Evolutionary conservation across 2,113 vertebrate species (phyloP).

Genomic region (Ictalurus furcatus): DNA sequence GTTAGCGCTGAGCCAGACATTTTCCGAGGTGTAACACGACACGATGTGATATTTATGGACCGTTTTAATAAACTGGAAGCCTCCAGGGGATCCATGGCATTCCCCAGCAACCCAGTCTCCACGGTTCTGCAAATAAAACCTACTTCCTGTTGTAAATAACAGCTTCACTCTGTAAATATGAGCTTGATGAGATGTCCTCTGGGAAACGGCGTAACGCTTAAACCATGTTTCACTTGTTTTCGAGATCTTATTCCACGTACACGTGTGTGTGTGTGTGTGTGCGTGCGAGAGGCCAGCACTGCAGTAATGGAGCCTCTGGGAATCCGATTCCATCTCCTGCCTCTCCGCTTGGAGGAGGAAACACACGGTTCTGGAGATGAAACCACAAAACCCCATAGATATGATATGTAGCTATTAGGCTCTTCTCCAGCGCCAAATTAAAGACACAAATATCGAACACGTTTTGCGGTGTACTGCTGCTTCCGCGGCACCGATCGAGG

Average conservation of each 20-base stretch:
- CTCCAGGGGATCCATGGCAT: background rate
- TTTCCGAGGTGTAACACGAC: background rate
- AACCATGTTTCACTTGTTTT: background rate
- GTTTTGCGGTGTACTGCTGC: background rate
- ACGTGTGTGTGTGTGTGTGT: background rate
- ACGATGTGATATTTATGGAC: background rate
- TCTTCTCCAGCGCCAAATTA: background rate
- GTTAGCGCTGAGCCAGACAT: background rate
- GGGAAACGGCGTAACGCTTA: background rate
- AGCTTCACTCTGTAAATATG: background rate
- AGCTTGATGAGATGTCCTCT: background rate
- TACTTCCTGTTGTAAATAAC: background rate
- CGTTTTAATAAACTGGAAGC: background rate
- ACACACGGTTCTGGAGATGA: background rate
- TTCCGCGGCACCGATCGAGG: background rate
- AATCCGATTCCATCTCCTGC: background rate
- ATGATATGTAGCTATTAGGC: background rate
- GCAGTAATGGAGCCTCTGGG: conserved; percentile 15
- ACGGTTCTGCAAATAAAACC: background rate
- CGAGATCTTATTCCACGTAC: background rate
- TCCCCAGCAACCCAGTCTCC: background rate
- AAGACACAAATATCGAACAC: background rate
- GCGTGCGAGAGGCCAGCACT: background rate
- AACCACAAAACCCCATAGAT: background rate
- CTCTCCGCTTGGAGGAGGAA: background rate